Percentiles rank a stretch among this genome's conserved stretches.
phyloP scores from a whole-genome alignment of 2,113 vertebrate species.

The Mus pahari region DNA sequence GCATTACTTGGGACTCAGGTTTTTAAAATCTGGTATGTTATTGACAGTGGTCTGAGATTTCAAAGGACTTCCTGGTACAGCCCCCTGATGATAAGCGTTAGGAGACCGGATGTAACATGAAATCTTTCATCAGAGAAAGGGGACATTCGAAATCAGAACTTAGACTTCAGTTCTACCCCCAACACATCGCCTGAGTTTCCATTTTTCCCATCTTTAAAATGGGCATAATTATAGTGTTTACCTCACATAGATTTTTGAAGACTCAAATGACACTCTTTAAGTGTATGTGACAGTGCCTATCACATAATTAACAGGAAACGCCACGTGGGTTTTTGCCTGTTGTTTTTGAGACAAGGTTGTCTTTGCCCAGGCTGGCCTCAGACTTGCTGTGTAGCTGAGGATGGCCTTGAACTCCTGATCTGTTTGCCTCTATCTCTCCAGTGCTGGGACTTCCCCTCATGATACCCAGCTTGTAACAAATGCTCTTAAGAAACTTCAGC shows the following conservation, averaged over 20 bases:
- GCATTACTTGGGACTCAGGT: neutral
- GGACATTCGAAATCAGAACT: neutral
- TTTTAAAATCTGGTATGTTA: neutral
- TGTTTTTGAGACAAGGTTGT: neutral
- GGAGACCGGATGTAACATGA: neutral
- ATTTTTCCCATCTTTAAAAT: conserved; percentile 25
- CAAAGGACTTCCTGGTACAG: neutral
- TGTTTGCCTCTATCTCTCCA: neutral
- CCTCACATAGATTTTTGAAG: neutral
- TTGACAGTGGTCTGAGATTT: neutral
- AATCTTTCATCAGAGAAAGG: neutral
- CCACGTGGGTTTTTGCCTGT: neutral
- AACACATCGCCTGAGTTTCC: neutral
- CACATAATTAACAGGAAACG: neutral
- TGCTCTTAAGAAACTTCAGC: neutral
- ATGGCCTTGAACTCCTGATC: neutral
- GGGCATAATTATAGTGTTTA: neutral
- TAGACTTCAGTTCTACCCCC: neutral
- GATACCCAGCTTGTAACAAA: neutral
- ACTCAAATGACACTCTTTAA: neutral
- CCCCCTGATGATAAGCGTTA: neutral
- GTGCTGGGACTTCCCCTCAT: too few species aligned
- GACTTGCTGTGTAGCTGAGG: neutral
- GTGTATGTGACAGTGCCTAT: neutral
- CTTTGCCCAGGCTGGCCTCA: neutral